Base-by-base conservation (phyloP, 2,888 invertebrate species). In the Ennomos erosarius region DNA sequence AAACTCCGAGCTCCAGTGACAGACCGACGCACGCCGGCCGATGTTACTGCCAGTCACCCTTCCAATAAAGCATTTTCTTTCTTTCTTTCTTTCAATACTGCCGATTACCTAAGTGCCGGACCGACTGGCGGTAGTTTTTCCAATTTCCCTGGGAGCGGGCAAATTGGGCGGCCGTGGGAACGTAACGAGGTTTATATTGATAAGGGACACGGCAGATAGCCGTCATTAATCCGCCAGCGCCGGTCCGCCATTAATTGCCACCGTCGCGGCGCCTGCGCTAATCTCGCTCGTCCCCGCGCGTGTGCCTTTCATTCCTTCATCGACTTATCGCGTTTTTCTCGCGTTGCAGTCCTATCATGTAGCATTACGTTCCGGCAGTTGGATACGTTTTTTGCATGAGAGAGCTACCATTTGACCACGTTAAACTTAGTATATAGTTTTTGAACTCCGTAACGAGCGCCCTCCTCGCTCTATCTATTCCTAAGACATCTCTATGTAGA, bases 151-250 rank as follows among this genome's bases (percentile, higher is more conserved):
- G 60, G 55, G 67, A 65, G 68, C 69, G 69, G 71, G 72, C 70
- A 69, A 72, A 74, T 74, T 73, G 73, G 70, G 67, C 35, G 58
- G 62, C 48, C 60, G 52, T 45, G 58, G 49, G 54, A 38, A 50
- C 16, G 67, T 69, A 68, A 72, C 65, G 71, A 71, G 73, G 71
- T 74, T 69, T 63, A 67, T 70, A 70, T 71, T 70, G 73, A 72
- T 73, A 71, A 71, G 66, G 77, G 74, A 69, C 70, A 62, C 65
- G 65, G 66, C 64, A 70, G 65, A 67, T 64, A 68, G 64, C 55
- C 66, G 67, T 64, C 74, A 78, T 75, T 70, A 71, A 72, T 71
- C 69, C 62, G 66, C 26, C 46, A 46, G 38, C 42, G 36, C 42
- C 49, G 40, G 8, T 12, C 47, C 35, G 39, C 11, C 42, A 40